These are phyloP conservation scores for Isichthys henryi DNA, from an alignment of 2,113 vertebrate genomes.

Conservation along the genomic window DNA sequence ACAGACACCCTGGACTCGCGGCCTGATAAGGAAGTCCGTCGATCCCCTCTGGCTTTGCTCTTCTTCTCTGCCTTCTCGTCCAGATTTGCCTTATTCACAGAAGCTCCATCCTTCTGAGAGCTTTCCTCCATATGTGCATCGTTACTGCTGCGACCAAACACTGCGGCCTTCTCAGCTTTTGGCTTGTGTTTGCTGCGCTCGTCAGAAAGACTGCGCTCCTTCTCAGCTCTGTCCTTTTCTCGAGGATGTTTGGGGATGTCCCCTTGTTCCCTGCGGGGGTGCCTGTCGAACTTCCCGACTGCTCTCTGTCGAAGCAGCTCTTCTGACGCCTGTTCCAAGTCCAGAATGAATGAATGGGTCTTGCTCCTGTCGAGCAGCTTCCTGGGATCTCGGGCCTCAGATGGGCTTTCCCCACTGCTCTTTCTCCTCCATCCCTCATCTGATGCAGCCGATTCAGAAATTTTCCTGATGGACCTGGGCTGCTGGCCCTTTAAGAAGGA, in stretches of 20 bases:
- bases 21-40: slow-evolving; percentile 56
- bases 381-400: slow-evolving; percentile 60
- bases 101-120: slow-evolving; percentile 56
- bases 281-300: slow-evolving; percentile 69
- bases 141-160: slow-evolving; percentile 51
- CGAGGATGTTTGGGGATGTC: slow-evolving; percentile 55
- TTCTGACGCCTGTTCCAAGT: slow-evolving; percentile 65
- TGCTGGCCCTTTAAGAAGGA: slow-evolving; percentile 50
- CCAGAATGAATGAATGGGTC: slow-evolving; percentile 65
- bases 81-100: slow-evolving; percentile 50
- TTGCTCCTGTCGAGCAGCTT: slow-evolving; percentile 63
- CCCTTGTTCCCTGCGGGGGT: slow-evolving; percentile 62
- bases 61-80: slow-evolving; percentile 83
- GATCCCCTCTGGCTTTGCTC: slow-evolving; percentile 74
- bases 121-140: slow-evolving; percentile 58
- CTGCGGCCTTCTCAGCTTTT: slow-evolving; percentile 65
- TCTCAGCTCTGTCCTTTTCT: slow-evolving; percentile 78
- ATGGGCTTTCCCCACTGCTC: slow-evolving; percentile 59
- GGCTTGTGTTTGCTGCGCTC: slow-evolving; percentile 72
- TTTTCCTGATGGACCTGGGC: slow-evolving; percentile 61
- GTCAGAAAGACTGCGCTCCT: slow-evolving; percentile 66
- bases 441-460: slow-evolving; percentile 60
- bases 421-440: slow-evolving; percentile 71
- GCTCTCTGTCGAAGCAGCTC: slow-evolving; percentile 72
- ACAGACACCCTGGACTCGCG: slow-evolving; percentile 62